Base-by-base conservation (phyloP, 2,888 invertebrate species). In the Eudasyphora cyanicolor region DNA sequence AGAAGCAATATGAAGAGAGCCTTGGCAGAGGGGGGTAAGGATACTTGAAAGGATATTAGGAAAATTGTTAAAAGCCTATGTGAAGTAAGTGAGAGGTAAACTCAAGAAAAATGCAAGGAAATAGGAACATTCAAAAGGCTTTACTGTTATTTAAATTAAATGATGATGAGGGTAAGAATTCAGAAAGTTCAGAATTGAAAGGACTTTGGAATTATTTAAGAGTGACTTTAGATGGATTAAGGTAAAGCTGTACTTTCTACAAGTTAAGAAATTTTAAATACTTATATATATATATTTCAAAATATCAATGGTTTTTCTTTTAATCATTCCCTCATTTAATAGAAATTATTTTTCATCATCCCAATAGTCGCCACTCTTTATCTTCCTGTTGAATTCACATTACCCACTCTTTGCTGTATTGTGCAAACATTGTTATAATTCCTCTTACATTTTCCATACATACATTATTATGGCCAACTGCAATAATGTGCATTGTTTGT, bases 401-500 rank as follows among this genome's bases (percentile, higher is more conserved):
- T 76, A 78, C 71, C 60, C 71, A 21, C 64, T 51, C 35, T 57
- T 7, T 75, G n/a, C n/a, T 67, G 38, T 32, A 80, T 78, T 67
- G 17, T 38, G 19, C 73, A 81, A 81, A 84, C 80, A 81, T 84
- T 84, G 84, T 79, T 79, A 69, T 79, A 84, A 79, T 84, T 73
- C n/a, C n/a, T n/a, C 75, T 62, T 81, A 42, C 67, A 84, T 24
- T 71, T 77, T 82, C 67, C 21, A 57, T 42, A 64, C 45, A 45
- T 29, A 69, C 76, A 62, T 77, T 64, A 75, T 64, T 64, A 75
- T 64, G 27, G 71, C 49, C 70, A 80, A 49, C 73, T 84, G 49
- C 62, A 84, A 79, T 54, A 38, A 70, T 84, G 76, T 75, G 49
- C 62, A 81, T 79, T 81, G 76, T 78, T 76, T 74, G 74, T 73